These are phyloP conservation scores for Labia minor DNA, from an alignment of 2,888 invertebrate genomes.

Conservation along the genomic window DNA sequence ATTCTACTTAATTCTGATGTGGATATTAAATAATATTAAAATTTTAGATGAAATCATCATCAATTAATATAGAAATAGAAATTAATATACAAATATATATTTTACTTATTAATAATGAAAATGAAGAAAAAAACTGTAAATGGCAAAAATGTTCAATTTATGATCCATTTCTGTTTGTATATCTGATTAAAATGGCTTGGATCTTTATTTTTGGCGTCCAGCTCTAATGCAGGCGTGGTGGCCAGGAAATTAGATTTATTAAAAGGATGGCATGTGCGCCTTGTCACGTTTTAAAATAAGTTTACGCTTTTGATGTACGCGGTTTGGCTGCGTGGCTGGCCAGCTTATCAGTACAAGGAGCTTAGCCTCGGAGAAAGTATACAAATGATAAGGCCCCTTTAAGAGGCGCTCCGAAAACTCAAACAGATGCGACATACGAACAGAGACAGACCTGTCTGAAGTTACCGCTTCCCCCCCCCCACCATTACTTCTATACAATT, in stretches of 20 bases:
- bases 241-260: background rate
- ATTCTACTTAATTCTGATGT: too few relatives aligned
- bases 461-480: too few relatives aligned
- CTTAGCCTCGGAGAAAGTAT: background rate
- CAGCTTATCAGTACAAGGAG: background rate
- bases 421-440: background rate
- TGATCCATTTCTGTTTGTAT: too few relatives aligned
- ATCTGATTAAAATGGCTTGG: background rate
- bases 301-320: conserved; percentile 13
- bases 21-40: too few relatives aligned
- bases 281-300: conserved; percentile 13
- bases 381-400: background rate
- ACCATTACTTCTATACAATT: too few relatives aligned
- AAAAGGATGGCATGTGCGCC: conserved; percentile 13
- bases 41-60: too few relatives aligned
- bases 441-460: background rate
- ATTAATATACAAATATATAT: too few relatives aligned
- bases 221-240: background rate
- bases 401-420: background rate
- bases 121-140: too few relatives aligned
- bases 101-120: too few relatives aligned
- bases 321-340: background rate
- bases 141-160: too few relatives aligned
- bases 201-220: background rate
- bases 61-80: too few relatives aligned